Evolutionary conservation across 30 jellyfish, hydroid and myxozoan species (phyloP), one percentile per base, ranked within the genome.

Genomic region (Aurelia sp.): DNA sequence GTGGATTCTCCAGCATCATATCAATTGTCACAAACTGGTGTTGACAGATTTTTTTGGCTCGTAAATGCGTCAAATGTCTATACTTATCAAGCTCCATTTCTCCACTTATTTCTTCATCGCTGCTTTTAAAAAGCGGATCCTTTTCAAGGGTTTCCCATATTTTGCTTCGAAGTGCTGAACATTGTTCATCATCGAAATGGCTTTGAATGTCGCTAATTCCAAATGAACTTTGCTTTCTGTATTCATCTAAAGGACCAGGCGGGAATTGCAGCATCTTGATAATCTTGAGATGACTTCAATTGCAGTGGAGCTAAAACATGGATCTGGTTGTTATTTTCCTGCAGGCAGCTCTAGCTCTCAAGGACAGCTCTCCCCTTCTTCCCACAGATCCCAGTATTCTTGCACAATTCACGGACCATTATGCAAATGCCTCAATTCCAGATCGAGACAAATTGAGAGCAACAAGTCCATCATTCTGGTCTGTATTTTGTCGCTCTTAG

Each of bases 121-220:
- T 84, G 11, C 70, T 61, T 31, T 62, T 58, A 84, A 86, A 92
- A 16, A 87, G 81, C 65, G 97, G 96, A 58, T 92, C 98, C 57
- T 81, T 81, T 59, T 87, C 97, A 53, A 92, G 72, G 53, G 97
- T 81, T 15, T 82, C 27, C 82, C 74, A 87, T 21, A 77, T 68
- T 12, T 48, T 62, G 11, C 66, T 76, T 58, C 70, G 60, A 76
- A 76, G 51, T 44, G 23, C 65, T 13, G 60, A 15, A 44, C 81
- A 47, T 17, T 87, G 80, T 66, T 77, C 83, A 44, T 87, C 96
- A 30, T 70, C 87, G 52, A 87, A 76, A 50, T 71, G 76, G 58
- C 55, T 59, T 67, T 78, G 86, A 74, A 87, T 44, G 30, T 77
- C 90, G 52, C 62, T 52, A 13, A 71, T 31, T 10, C 78, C 18